Evolutionary conservation across 2,113 vertebrate species (phyloP).

Genomic region (Heliornis fulica): DNA sequence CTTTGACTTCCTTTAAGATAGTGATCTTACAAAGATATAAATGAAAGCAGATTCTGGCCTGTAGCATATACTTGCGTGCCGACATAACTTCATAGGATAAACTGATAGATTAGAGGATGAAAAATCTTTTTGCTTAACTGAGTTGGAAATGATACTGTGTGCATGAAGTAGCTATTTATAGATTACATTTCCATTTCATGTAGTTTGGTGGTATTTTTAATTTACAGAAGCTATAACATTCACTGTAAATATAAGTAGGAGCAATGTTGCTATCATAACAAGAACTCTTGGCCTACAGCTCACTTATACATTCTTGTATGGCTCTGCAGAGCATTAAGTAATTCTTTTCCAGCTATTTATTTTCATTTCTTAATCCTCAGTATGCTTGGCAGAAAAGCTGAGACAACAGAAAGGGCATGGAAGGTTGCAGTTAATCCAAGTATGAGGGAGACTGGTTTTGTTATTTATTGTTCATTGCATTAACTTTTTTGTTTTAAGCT

Average conservation of each 20-base stretch:
- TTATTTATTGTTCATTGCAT: not conserved
- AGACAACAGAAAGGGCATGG: not conserved
- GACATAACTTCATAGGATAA: not conserved
- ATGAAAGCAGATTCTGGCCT: slow-evolving; percentile 6
- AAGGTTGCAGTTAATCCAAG: not conserved
- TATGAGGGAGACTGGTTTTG: not conserved
- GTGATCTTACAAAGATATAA: not conserved
- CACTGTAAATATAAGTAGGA: not conserved
- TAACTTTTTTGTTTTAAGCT: not conserved
- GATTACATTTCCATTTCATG: not conserved
- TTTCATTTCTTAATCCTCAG: not conserved
- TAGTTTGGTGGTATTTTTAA: not conserved
- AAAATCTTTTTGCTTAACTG: not conserved
- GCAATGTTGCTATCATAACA: not conserved
- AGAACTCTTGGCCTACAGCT: not conserved
- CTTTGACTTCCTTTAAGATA: not conserved
- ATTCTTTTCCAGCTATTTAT: not conserved
- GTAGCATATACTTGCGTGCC: not conserved
- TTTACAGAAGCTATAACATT: not conserved
- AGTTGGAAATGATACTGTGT: not conserved
- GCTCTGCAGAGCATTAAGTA: not conserved
- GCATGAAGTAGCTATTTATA: slow-evolving; percentile 1
- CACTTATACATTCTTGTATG: not conserved
- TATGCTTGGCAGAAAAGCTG: not conserved
- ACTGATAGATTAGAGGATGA: not conserved